Evolutionary conservation across 1,140 invertebrate species (phyloP), one percentile per base, ranked within the genome.

Genomic region (Neotoxoptera formosana): DNA sequence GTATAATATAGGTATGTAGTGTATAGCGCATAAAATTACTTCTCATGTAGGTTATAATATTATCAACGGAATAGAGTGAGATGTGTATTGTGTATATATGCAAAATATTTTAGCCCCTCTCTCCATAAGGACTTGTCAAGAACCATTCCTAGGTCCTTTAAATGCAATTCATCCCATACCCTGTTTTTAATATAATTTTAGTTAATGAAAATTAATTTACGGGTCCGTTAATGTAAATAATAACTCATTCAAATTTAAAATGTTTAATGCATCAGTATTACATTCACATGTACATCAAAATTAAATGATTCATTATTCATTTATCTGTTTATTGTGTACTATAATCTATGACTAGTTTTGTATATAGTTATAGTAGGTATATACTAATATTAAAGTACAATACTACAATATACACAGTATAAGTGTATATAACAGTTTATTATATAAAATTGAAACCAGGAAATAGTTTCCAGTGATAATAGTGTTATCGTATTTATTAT

Each of bases 361-460:
- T 17, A n/a, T n/a, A n/a, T n/a, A n/a, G n/a, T n/a, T n/a, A n/a
- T n/a, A 51, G 48, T 51, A 51, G 48, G 14, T 51, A n/a, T 67
- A 11, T 76, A 76, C 60, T 76, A 76, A 76, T 17, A 76, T 41
- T 41, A 41, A 14, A 67, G 30, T 67, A 4, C 11, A 53, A 53
- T 53, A 53, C 51, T 53, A 53, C 4, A 53, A 53, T 53, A 53
- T 23, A 53, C 51, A 53, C 51, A 67, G 11, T 67, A 14, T n/a
- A n/a, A n/a, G n/a, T n/a, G n/a, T n/a, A n/a, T n/a, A n/a, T 4
- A 67, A 67, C 30, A 30, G 60, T 67, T 67, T 67, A n/a, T 67
- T 60, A 60, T 60, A 67, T 67, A 67, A 67, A 67, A 67, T 67
- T 30, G n/a, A 76, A 76, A 76, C n/a, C n/a, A 76, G 60, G 60